Evolutionary conservation across 2,113 vertebrate species (phyloP).

Genomic region (Talpa occidentalis): DNA sequence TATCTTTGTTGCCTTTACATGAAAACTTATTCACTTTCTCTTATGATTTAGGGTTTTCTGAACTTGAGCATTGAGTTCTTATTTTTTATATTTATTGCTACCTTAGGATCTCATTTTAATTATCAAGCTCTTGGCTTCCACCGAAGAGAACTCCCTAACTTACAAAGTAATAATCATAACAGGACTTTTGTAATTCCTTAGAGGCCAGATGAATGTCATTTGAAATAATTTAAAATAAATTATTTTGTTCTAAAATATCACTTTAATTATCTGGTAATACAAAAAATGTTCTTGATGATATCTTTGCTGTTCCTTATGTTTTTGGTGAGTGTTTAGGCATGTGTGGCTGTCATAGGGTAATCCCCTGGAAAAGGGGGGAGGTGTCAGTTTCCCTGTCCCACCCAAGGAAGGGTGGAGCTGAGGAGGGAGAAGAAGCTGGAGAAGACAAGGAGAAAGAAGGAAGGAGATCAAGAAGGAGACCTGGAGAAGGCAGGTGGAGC

Average conservation of each 20-base stretch:
- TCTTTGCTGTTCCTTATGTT: background rate
- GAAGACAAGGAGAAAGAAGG: too few relatives aligned
- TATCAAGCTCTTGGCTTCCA: slow-evolving; percentile 48
- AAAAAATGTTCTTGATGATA: slow-evolving; percentile 27
- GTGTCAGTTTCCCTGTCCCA: too few relatives aligned
- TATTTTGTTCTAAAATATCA: slow-evolving; percentile 65
- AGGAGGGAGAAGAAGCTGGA: too few relatives aligned
- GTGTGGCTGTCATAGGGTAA: too few relatives aligned
- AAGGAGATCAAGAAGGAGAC: too few relatives aligned
- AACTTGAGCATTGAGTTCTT: slow-evolving; percentile 31
- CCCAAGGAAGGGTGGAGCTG: too few relatives aligned
- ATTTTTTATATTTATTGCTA: slow-evolving; percentile 59
- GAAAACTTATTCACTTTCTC: slow-evolving; percentile 40
- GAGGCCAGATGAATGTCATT: slow-evolving; percentile 53
- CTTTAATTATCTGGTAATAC: slow-evolving; percentile 47
- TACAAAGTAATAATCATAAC: slow-evolving; percentile 57
- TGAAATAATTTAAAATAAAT: slow-evolving; percentile 64
- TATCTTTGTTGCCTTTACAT: slow-evolving; percentile 54
- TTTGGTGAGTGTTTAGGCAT: background rate
- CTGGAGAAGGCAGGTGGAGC: too few relatives aligned
- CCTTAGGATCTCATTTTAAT: slow-evolving; percentile 61
- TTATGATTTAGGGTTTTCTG: slow-evolving; percentile 11
- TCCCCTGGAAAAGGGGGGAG: too few relatives aligned
- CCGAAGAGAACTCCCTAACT: slow-evolving; percentile 50
- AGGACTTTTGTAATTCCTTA: slow-evolving; percentile 41